Conservation (phyloP, 2,797 vertebrate genomes). For the Pangasius djambal region DNA sequence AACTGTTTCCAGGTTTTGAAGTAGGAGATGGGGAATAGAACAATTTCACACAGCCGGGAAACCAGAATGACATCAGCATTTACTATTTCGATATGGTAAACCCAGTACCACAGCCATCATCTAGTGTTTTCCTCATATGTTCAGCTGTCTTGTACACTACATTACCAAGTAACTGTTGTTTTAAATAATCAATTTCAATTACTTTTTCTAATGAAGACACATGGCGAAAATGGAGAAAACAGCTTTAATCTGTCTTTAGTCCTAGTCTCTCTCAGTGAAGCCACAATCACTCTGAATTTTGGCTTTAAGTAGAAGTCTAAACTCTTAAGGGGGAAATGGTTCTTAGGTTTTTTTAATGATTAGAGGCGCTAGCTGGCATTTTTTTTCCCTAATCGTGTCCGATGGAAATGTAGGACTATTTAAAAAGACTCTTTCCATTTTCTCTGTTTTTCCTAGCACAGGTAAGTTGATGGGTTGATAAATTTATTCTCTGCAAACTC, state of each 20-base stretch:
- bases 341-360: constrained; percentile 2
- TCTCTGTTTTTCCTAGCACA: constrained; percentile 17
- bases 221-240: not conserved
- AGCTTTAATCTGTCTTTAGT: constrained; percentile 15
- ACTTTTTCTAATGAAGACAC: not conserved
- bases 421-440: not conserved
- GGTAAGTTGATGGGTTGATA: constrained; percentile 46
- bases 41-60: constrained; percentile 19
- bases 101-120: constrained; percentile 18
- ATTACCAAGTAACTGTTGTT: not conserved
- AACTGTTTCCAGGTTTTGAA: constrained; percentile 15
- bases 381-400: not conserved
- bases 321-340: not conserved
- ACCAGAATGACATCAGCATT: constrained; percentile 6
- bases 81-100: not conserved
- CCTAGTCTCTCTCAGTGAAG: constrained; percentile 32
- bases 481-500: constrained; percentile 38
- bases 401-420: not conserved
- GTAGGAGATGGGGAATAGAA: constrained; percentile 19
- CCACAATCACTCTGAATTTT: constrained; percentile 10
- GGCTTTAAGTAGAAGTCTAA: not conserved
- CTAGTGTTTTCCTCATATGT: not conserved
- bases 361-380: not conserved
- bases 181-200: not conserved
- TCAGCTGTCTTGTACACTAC: not conserved